Conservation (phyloP, 2,797 vertebrate genomes). For the Nasua narica region DNA sequence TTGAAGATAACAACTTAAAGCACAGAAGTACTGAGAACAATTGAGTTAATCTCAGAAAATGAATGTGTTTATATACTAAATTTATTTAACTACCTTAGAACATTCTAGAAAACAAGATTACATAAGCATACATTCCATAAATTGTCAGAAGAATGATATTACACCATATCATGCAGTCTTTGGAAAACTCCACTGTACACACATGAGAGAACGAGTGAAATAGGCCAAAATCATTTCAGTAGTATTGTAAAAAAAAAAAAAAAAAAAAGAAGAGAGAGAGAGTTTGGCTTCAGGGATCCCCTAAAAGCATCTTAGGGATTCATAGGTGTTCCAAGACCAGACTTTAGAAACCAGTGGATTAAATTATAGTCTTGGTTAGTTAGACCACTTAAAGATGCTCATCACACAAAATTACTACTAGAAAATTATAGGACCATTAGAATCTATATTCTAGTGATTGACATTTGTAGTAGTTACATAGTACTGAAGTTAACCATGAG, state of each 20-base stretch:
- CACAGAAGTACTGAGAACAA: neutral
- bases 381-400: neutral
- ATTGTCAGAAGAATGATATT: neutral
- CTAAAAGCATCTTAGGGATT: neutral
- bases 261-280: neutral
- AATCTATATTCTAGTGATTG: constrained; percentile 13
- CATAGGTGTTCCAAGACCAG: neutral
- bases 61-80: neutral
- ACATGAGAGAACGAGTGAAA: neutral
- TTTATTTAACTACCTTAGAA: neutral
- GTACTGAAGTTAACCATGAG: neutral
- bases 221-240: neutral
- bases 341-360: neutral
- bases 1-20: neutral
- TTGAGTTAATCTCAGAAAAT: neutral
- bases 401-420: neutral
- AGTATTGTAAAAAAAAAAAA: neutral
- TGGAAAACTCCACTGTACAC: neutral
- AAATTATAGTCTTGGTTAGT: constrained; percentile 5
- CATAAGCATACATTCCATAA: neutral
- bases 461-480: neutral
- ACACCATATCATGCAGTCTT: neutral
- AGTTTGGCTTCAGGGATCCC: neutral
- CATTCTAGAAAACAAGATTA: constrained; percentile 4
- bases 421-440: neutral